Evolutionary conservation across 2,797 vertebrate species (phyloP).

Genomic region (Acipenser ruthenus): DNA sequence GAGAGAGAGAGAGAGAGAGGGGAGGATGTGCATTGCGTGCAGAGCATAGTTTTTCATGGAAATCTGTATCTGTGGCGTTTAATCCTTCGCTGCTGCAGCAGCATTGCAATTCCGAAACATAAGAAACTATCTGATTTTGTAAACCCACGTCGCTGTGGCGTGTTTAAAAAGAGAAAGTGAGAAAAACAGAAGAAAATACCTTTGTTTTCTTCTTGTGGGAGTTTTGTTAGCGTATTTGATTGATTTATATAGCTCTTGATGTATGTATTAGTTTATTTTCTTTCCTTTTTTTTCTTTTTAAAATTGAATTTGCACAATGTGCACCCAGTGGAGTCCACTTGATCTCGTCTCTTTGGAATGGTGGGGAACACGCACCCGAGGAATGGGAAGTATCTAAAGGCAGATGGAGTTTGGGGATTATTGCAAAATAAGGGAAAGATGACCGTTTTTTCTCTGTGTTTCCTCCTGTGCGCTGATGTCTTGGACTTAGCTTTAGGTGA

Average conservation of each 20-base stretch:
- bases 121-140: too few relatives aligned
- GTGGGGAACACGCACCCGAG: slow-evolving; percentile 62
- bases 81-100: slow-evolving; percentile 11
- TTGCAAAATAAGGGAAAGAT: slow-evolving; percentile 68
- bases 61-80: slow-evolving; percentile 27
- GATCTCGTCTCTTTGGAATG: slow-evolving; percentile 57
- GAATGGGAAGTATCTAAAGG: slow-evolving; percentile 62
- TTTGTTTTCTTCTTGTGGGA: too few relatives aligned
- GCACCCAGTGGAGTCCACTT: slow-evolving; percentile 56
- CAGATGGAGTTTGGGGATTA: slow-evolving; percentile 76
- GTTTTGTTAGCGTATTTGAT: too few relatives aligned
- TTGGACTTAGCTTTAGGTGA: slow-evolving; percentile 72
- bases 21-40: slow-evolving; percentile 28
- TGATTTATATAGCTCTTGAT: background rate
- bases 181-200: too few relatives aligned
- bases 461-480: slow-evolving; percentile 71
- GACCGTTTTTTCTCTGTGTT: slow-evolving; percentile 68
- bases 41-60: slow-evolving; percentile 16
- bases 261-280: slow-evolving; percentile 18
- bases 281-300: slow-evolving; percentile 22
- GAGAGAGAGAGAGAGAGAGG: slow-evolving; percentile 11
- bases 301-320: slow-evolving; percentile 56
- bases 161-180: too few relatives aligned
- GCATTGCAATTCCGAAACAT: too few relatives aligned
- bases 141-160: too few relatives aligned